Evolutionary conservation across 2,888 invertebrate species (phyloP).

Genomic region (Hydrotaea cyrtoneurina): DNA sequence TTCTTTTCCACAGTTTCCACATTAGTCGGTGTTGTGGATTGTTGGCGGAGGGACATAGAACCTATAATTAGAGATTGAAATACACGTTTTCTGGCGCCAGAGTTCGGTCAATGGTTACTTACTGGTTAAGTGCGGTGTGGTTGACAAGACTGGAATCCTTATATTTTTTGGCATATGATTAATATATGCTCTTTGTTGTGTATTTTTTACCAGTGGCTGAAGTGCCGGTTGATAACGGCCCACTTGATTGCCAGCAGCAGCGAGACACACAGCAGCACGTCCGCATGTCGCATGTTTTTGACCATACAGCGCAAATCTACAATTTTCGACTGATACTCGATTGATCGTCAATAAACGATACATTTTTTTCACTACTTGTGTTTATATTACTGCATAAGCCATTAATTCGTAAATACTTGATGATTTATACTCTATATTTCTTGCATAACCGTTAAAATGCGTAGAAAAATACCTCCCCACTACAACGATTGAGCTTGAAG

Average conservation of each 20-base stretch:
- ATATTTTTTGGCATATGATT: conserved; percentile 49
- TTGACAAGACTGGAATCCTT: background rate
- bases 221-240: conserved; percentile 63
- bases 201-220: conserved; percentile 29
- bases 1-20: conserved; percentile 69
- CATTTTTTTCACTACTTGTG: conserved; percentile 71
- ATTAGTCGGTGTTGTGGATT: conserved; percentile 74
- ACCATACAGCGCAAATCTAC: conserved; percentile 68
- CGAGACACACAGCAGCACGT: conserved; percentile 10
- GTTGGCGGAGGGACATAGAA: conserved; percentile 68
- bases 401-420: background rate
- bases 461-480: background rate
- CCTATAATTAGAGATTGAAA: no score
- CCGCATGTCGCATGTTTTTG: conserved; percentile 51
- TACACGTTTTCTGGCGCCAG: no score
- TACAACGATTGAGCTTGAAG: background rate
- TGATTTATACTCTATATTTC: conserved; percentile 63
- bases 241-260: conserved; percentile 62
- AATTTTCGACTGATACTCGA: conserved; percentile 72
- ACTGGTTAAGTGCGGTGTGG: no score
- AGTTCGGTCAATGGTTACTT: no score
- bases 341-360: conserved; percentile 76
- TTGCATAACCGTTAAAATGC: conserved; percentile 71
- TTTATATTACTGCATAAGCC: background rate
- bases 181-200: conserved; percentile 37